Conservation (phyloP, 2,888 invertebrate genomes). For the Limnephilus lunatus region DNA sequence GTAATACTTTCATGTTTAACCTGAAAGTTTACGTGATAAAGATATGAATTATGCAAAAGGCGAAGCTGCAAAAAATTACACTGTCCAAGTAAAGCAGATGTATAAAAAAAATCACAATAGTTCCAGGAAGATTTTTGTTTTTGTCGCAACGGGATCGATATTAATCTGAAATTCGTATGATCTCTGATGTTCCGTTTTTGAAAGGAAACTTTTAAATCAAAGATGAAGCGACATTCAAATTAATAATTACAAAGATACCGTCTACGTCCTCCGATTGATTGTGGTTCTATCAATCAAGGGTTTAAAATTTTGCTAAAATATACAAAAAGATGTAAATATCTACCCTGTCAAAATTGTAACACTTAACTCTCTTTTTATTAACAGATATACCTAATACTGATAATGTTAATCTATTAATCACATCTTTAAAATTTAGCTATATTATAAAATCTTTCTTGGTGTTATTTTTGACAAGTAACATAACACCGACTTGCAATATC, state of each 20-base stretch:
- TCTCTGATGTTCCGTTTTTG: not conserved
- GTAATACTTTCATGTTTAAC: not conserved
- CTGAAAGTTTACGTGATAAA: not conserved
- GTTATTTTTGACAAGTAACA: not conserved
- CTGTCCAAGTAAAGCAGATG: not conserved
- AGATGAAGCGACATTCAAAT: not conserved
- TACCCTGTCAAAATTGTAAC: not conserved
- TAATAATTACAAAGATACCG: not conserved
- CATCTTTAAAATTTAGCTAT: not conserved
- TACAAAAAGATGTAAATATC: not conserved
- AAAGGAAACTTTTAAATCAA: not conserved
- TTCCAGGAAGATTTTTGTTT: not conserved
- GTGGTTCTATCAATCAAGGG: not conserved
- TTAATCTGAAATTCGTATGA: not conserved
- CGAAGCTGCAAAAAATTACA: not conserved
- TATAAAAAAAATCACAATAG: not conserved
- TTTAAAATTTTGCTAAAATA: not conserved
- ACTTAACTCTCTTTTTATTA: not conserved
- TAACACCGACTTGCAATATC: not conserved
- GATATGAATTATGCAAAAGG: not conserved
- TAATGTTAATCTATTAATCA: not conserved
- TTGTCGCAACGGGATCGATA: not conserved
- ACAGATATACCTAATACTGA: not conserved
- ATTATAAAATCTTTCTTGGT: not conserved
- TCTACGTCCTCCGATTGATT: not conserved